Percentiles rank a stretch among this genome's conserved stretches.
Evolutionary conservation across 2,113 vertebrate species (phyloP).

Genomic region (Galeopterus variegatus): DNA sequence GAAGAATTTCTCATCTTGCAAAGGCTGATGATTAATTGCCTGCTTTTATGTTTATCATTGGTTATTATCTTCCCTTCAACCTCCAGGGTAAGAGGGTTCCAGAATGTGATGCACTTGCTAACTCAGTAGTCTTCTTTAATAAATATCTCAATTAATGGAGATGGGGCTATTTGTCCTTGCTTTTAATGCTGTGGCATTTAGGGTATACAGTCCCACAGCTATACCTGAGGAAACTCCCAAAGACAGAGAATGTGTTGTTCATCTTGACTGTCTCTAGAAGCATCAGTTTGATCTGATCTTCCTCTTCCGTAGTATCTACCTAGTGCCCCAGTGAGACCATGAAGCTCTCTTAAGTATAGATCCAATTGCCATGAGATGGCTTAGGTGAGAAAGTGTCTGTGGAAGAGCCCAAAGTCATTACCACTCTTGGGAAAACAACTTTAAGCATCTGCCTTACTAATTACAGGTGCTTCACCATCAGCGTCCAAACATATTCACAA

Average conservation of each 20-base stretch:
- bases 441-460: background rate
- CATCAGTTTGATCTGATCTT: background rate
- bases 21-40: background rate
- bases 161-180: background rate
- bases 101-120: slow-evolving; percentile 16
- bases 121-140: background rate
- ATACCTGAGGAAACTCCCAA: background rate
- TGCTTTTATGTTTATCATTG: slow-evolving; percentile 21
- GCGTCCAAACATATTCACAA: background rate
- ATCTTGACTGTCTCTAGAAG: background rate
- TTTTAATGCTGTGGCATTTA: background rate
- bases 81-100: background rate
- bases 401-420: background rate
- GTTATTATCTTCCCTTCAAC: background rate
- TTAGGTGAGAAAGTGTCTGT: background rate
- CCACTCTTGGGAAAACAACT: background rate
- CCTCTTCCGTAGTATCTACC: background rate
- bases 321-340: background rate
- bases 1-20: slow-evolving; percentile 23
- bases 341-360: background rate
- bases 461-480: background rate
- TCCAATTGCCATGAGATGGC: background rate
- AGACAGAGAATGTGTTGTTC: background rate
- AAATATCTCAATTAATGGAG: slow-evolving; percentile 7
- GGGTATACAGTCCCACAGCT: background rate